Base-by-base conservation (phyloP, 1,140 invertebrate genomes). In the Sarcophaga bullata region DNA sequence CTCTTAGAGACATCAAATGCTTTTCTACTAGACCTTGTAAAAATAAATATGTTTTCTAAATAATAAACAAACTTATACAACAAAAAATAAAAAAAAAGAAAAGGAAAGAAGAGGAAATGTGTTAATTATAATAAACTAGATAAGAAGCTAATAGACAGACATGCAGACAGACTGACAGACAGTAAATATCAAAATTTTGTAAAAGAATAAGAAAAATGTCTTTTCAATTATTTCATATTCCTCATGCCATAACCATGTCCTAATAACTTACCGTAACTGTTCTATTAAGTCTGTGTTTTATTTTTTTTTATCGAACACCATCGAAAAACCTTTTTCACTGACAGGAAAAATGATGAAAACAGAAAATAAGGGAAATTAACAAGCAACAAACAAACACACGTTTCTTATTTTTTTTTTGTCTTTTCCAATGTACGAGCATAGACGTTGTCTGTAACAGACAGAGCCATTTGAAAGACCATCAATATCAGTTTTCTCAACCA, bases 101-200 rank as follows among this genome's bases (percentile, higher is more conserved):
- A 37, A 37, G 25, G 25, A 2, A 68, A 10, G 13, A 52, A 52
- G 1, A 52, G 2, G 19, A 68, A 68, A 68, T 68, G 62, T 68
- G 62, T 68, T 68, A 68, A 68, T 68, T 68, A 68, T 68, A 68
- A 68, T 68, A 68, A 68, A 68, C n/a, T 68, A 19, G 62, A 68
- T 68, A 68, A 68, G 62, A n/a, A 37, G 25, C 25, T 37, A 37
- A 37, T 37, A 37, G 25, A 37, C 25, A 37, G 25, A 37, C 25
- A 37, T 37, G 25, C 25, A 37, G 25, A 37, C 25, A 37, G 25
- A 37, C 25, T 2, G 25, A 37, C 25, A 4, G 25, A 37, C 1
- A 37, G 25, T 37, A 4, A 62, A 62, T n/a, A n/a, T 52, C 8
- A 62, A 17, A 62, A 17, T n/a, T n/a, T 17, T 6, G 0, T 0